These are phyloP conservation scores for Ptiloglossa arizonensis DNA, from an alignment of 1,140 invertebrate genomes.

Conservation along the genomic window DNA sequence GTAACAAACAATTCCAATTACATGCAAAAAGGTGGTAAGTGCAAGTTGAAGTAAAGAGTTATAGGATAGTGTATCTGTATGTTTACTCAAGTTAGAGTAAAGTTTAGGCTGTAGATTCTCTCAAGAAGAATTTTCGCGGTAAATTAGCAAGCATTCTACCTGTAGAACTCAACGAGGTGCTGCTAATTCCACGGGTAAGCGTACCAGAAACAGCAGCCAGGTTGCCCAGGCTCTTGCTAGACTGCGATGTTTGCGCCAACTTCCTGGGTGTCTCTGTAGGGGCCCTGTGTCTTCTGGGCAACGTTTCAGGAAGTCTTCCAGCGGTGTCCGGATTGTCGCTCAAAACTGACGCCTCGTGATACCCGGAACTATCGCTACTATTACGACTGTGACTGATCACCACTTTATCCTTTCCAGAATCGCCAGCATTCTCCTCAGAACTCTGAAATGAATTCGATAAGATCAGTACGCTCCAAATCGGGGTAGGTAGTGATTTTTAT, in stretches of 20 bases:
- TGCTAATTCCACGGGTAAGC: slow-evolving; percentile 77
- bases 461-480: too few relatives aligned
- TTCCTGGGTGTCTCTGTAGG: slow-evolving; percentile 71
- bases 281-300: slow-evolving; percentile 73
- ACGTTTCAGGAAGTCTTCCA: slow-evolving; percentile 74
- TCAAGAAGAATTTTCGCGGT: too few relatives aligned
- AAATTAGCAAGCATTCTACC: slow-evolving; percentile 57
- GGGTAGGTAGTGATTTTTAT: too few relatives aligned
- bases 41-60: too few relatives aligned
- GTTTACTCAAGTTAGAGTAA: too few relatives aligned
- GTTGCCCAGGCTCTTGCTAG: slow-evolving; percentile 79
- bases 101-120: too few relatives aligned
- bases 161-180: slow-evolving; percentile 76
- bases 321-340: slow-evolving; percentile 84
- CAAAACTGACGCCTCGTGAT: slow-evolving; percentile 88
- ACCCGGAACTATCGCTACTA: slow-evolving; percentile 89
- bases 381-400: slow-evolving; percentile 87
- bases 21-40: too few relatives aligned
- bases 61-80: too few relatives aligned
- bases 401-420: slow-evolving; percentile 69
- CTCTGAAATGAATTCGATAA: background rate
- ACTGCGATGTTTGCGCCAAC: slow-evolving; percentile 75
- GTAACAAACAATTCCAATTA: too few relatives aligned
- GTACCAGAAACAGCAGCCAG: slow-evolving; percentile 64
- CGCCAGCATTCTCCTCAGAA: slow-evolving; percentile 1